These are phyloP conservation scores for Hylaeus volcanicus DNA, from an alignment of 1,140 invertebrate species.

Conservation along the genomic window DNA sequence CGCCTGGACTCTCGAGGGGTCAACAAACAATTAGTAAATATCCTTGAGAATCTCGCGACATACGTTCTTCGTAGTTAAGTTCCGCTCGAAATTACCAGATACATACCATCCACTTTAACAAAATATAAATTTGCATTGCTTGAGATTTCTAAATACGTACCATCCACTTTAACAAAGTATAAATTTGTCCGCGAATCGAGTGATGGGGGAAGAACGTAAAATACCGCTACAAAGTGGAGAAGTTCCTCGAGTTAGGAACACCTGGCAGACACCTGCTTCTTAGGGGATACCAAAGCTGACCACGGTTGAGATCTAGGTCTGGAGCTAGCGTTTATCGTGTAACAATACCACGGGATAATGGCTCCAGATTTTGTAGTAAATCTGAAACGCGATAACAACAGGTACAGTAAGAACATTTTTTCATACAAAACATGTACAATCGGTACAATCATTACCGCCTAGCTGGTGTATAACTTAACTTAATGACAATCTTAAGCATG, in stretches of 20 bases:
- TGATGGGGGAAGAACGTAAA: no score
- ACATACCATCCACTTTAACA: no score
- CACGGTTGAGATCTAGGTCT: background rate
- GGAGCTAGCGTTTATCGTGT: background rate
- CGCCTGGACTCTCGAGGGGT: background rate
- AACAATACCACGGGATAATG: background rate
- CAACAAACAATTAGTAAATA: background rate
- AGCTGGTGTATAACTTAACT: background rate
- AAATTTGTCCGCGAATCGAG: no score
- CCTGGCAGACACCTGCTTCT: constrained; percentile 32
- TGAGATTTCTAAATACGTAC: no score
- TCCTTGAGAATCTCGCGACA: constrained; percentile 1
- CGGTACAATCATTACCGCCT: no score
- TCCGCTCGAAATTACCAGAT: no score
- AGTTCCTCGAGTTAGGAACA: constrained; percentile 7
- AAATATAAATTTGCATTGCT: no score
- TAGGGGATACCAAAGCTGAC: background rate
- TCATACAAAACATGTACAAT: no score
- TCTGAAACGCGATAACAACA: background rate
- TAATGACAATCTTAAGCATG: background rate
- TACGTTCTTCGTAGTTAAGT: background rate
- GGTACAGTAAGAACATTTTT: no score
- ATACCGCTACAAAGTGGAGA: background rate
- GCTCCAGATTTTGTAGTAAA: background rate
- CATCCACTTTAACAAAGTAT: no score